Base-by-base conservation (phyloP, 2,888 invertebrate species). In the Sinopyrophorus schimmeli region DNA sequence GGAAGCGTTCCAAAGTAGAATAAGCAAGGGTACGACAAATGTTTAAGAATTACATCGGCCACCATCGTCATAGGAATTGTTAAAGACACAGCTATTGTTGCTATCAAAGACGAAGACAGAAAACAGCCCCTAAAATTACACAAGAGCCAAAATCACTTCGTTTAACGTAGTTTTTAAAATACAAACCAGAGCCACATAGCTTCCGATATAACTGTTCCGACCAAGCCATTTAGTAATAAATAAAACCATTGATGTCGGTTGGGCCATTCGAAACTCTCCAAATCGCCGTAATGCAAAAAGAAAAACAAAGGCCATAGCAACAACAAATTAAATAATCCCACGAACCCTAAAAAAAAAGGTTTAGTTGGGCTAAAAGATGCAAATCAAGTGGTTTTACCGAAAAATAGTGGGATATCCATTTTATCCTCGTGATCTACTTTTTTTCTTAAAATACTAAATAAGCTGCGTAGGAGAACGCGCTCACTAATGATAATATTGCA, bases 371-470 rank as follows among this genome's bases (percentile, higher is more conserved):
- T 47, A 28, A 17, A 24, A 52, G 23, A 9, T 34, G 30, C 28
- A 47, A 54, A 35, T 37, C 20, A 26, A 49, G 30, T 28, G 5
- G 16, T 9, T 12, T 78, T 72, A 93, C 93, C 97, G 74, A 97
- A 95, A 75, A 98, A 92, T 77, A 97, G 81, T 41, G 94, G 91
- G 64, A 95, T 89, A 74, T 96, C 94, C 72, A 98, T 85, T 70
- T 90, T 90, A 65, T 95, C 94, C 69, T 95, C 94, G 66, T 89
- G 88, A 68, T 93, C 89, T 53, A 93, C 87, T 75, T 90, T 89
- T 63, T 87, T 80, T 61, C 89, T 82, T 40, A 95, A 82, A 94
- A 83, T 48, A 96, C 89, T 61, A 97, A 80, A 75, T 96, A 97
- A 37, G 87, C 76, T 3, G 97, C 90, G 74, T 96, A 96, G 67